Base-by-base conservation (phyloP, 2,888 invertebrate genomes). In the Nomada goodeniana region DNA sequence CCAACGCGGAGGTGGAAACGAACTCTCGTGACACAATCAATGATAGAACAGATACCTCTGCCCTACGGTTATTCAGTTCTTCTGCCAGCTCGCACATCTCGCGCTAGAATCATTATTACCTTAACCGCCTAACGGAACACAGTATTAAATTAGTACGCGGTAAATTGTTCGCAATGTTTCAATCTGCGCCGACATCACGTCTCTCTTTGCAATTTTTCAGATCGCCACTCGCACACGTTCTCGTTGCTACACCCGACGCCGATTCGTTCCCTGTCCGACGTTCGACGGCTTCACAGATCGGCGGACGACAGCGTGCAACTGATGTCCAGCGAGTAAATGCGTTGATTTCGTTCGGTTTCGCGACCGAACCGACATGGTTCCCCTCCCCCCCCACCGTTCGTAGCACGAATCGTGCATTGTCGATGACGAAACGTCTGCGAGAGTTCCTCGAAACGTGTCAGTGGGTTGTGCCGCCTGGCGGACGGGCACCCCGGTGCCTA, bases 171-270 rank as follows among this genome's bases (percentile, higher is more conserved):
- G 23, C 11, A 18, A 13, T 23, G n/a, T 13, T 42, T 11, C 52
- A 9, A 7, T 61, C n/a, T 23, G 65, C 53, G 26, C 26, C 36
- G 36, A 52, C 69, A 20, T 64, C 52, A 11, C 65, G 36, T 57
- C 13, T 57, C 53, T 26, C 59, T 10, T 80, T 65, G 26, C 23
- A 60, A 53, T 72, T 76, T 89, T 90, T 20, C 89, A 93, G 93
- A 94, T 89, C 94, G 94, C 60, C 94, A 94, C 88, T 93, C 94
- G 78, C 95, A 95, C 87, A 93, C 94, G 65, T 95, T 95, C 90
- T 95, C 95, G 18, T 90, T 95, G 82, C 90, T 95, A 85, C 95
- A 95, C 76, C 94, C 95, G 75, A 94, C 94, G 87, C 94, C 95
- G 73, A 94, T 95, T 68, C 93, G 95, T 64, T 94, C 95, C 18